phyloP scores from a whole-genome alignment of 37 sponge, comb jelly and placozoan species.

The Agelas oroides region DNA sequence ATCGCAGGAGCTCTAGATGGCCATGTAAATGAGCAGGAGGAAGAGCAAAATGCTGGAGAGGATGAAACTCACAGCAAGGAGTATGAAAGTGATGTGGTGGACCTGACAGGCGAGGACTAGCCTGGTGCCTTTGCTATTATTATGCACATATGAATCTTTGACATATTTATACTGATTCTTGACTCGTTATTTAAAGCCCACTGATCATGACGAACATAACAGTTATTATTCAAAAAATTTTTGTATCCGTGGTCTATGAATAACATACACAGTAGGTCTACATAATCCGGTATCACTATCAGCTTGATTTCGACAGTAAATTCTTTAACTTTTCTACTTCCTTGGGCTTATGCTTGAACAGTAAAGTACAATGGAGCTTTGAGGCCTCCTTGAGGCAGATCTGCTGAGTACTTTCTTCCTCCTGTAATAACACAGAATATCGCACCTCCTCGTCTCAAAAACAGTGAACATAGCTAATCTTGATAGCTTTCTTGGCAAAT shows the following conservation, averaged over 20 bases:
- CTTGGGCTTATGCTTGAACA: not conserved
- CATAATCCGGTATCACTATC: too few species aligned
- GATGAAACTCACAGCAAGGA: not conserved
- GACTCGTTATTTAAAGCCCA: too few species aligned
- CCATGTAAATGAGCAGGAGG: not conserved
- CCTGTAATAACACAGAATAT: conserved; percentile 28
- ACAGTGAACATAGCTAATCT: conserved; percentile 29
- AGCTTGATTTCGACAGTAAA: not conserved
- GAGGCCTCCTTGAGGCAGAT: conserved; percentile 46
- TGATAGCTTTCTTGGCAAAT: conserved; percentile 33
- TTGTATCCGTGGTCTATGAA: too few species aligned
- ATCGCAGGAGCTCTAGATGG: conserved; percentile 14
- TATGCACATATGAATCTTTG: too few species aligned
- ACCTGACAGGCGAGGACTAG: too few species aligned
- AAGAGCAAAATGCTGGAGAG: not conserved
- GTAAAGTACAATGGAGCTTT: conserved; percentile 14
- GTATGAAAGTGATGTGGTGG: not conserved
- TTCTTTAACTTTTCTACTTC: not conserved
- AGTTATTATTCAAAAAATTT: too few species aligned
- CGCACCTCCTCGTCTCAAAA: conserved; percentile 42
- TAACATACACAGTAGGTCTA: too few species aligned
- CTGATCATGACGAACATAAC: too few species aligned
- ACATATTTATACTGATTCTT: not conserved
- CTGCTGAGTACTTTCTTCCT: conserved; percentile 23
- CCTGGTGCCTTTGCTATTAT: too few species aligned